Evolutionary conservation across 2,113 vertebrate species (phyloP).

Genomic region (Leptobrachium ailaonicum): DNA sequence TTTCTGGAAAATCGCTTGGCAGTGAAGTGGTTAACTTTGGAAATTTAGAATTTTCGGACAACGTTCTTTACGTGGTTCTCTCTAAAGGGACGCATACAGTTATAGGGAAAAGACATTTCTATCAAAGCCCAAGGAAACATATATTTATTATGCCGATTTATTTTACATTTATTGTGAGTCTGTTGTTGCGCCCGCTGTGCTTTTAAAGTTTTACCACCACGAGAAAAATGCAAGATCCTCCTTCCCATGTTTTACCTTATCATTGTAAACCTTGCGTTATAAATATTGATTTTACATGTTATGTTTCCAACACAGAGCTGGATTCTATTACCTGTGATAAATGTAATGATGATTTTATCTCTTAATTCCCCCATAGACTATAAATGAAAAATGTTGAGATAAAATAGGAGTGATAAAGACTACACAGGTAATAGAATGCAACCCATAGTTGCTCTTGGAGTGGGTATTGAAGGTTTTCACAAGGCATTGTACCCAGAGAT

Average conservation of each 20-base stretch:
- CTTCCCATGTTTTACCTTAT: slow-evolving; percentile 17
- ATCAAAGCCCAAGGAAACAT: too few relatives aligned
- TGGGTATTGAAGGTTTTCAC: too few relatives aligned
- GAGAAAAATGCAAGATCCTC: slow-evolving; percentile 22
- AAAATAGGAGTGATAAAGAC: background rate
- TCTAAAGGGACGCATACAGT: too few relatives aligned
- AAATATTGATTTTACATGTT: slow-evolving; percentile 2
- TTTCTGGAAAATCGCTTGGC: too few relatives aligned
- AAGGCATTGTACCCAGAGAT: too few relatives aligned
- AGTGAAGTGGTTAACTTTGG: too few relatives aligned
- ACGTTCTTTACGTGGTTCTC: too few relatives aligned
- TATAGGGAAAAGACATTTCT: too few relatives aligned
- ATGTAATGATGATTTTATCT: slow-evolving; percentile 1
- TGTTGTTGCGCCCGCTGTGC: background rate
- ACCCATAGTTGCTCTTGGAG: too few relatives aligned
- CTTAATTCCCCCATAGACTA: background rate
- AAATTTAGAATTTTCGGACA: too few relatives aligned
- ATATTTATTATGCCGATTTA: background rate
- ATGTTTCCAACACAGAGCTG: background rate
- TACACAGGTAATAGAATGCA: background rate
- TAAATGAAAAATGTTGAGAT: slow-evolving; percentile 2
- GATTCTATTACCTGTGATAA: slow-evolving; percentile 3
- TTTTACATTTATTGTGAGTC: background rate
- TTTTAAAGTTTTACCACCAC: background rate
- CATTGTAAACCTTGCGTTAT: background rate